Percentiles rank a stretch among this genome's conserved stretches.
phyloP scores from a whole-genome alignment of 2,113 vertebrate genomes.

The Donacobius atricapilla region DNA sequence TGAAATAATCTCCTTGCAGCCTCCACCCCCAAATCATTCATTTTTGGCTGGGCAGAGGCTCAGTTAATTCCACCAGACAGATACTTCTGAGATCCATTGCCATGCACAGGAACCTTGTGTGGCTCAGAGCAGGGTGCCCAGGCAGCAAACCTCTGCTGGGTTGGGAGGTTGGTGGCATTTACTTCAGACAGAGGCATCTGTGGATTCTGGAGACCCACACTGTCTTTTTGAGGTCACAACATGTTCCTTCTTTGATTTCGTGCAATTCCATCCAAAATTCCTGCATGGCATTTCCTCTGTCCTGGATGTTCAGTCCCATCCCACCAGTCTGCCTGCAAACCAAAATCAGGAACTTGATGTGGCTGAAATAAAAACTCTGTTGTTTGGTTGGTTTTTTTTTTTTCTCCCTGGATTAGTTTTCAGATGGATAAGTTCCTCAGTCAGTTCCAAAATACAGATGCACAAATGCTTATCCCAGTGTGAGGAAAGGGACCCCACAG shows the following conservation, averaged over 20 bases:
- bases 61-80: background rate
- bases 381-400: background rate
- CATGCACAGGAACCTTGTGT: accelerated
- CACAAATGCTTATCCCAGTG: constrained; percentile 10
- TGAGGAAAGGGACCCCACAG: background rate
- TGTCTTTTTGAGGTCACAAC: background rate
- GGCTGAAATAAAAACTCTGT: background rate
- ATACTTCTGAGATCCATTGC: background rate
- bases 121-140: background rate
- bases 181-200: background rate
- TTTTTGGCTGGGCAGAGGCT: background rate
- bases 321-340: background rate
- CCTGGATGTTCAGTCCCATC: background rate
- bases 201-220: background rate
- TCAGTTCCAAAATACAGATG: constrained; percentile 30
- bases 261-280: background rate
- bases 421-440: background rate
- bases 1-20: background rate
- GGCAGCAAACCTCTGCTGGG: background rate
- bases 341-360: background rate
- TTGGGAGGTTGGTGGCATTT: background rate
- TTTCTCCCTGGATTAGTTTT: constrained; percentile 1
- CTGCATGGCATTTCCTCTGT: background rate
- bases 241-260: background rate
- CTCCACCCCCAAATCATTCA: background rate